Base-by-base conservation (phyloP, 2,113 vertebrate species). In the Dasyurus viverrinus region DNA sequence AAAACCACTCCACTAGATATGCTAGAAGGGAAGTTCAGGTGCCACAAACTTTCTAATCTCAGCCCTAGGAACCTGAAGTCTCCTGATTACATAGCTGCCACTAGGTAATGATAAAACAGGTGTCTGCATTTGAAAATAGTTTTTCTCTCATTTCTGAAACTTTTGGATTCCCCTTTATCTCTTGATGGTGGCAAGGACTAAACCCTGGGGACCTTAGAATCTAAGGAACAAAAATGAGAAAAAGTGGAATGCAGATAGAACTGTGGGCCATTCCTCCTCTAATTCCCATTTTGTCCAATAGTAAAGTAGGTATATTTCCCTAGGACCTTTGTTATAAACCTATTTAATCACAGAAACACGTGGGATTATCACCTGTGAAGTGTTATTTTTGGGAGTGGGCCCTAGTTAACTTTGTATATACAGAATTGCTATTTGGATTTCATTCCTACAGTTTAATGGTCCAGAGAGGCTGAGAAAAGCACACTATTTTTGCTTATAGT, bases 321-420 rank as follows among this genome's bases (percentile, higher is more conserved):
- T 19, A 22, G n/a, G 68, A 84, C 68, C n/a, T 84, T 96, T 94
- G 95, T 91, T 95, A 57, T 95, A 94, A 96, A 96, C 84, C 42
- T 90, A 53, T 54, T 90, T 93, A 97, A 96, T 96, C 93, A 95
- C 60, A 94, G 97, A 95, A 96, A 97, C 95, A 96, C 89, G 92
- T 96, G 93, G 54, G 96, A 54, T 57, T 53, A 96, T 94, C 54
- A 93, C 92, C 89, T 92, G 76, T 92, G 94, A 96, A 97, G 54
- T 48, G 68, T 24, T 50, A 94, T 93, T 93, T 93, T 76, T 53
- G 60, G 11, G 24, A 8, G 53, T 90, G 76, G 4, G 52, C 76
- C 55, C 46, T 91, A 93, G 60, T 90, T 95, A 93, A 92, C 60
- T 53, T 47, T 90, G 92, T 54, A 11, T 54, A 54, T 95, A 90